These are phyloP conservation scores for Ditylenchus weischeri DNA, from an alignment of 2,888 invertebrate genomes.

Conservation along the genomic window DNA sequence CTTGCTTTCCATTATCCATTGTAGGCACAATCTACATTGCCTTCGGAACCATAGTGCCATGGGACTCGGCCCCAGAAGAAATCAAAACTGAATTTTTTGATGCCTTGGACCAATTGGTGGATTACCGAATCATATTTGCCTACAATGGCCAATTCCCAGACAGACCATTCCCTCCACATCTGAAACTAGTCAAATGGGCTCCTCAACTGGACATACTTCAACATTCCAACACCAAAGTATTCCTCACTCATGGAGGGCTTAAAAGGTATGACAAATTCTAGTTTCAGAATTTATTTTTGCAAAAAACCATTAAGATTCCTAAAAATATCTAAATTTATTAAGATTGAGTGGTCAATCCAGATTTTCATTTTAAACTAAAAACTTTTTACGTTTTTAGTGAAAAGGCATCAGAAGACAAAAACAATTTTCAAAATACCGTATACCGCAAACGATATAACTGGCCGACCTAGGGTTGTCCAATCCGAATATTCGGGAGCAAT, in stretches of 20 bases:
- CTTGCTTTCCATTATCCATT: neutral
- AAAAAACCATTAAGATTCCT: too few species aligned
- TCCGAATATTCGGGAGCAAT: too few species aligned
- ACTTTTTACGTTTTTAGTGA: too few species aligned
- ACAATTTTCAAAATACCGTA: too few species aligned
- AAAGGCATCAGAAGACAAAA: too few species aligned
- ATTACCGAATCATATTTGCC: conserved; percentile 35
- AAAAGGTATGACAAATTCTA: conserved; percentile 32
- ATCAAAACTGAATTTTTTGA: conserved; percentile 4
- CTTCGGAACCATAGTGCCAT: conserved; percentile 2
- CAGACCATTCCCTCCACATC: conserved; percentile 15
- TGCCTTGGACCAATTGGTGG: conserved; percentile 23
- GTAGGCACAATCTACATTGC: conserved; percentile 11
- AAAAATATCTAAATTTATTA: too few species aligned
- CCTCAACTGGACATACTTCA: conserved; percentile 31
- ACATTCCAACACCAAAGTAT: conserved; percentile 31
- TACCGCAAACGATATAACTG: too few species aligned
- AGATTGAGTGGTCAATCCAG: too few species aligned
- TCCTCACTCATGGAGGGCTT: conserved; percentile 39
- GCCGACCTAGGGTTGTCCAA: too few species aligned
- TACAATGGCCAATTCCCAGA: conserved; percentile 27
- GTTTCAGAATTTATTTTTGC: neutral
- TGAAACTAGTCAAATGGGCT: conserved; percentile 33
- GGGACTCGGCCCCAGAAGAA: neutral
- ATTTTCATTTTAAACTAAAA: too few species aligned